Conservation (phyloP, 2,113 vertebrate species). For the Eclectus roratus region DNA sequence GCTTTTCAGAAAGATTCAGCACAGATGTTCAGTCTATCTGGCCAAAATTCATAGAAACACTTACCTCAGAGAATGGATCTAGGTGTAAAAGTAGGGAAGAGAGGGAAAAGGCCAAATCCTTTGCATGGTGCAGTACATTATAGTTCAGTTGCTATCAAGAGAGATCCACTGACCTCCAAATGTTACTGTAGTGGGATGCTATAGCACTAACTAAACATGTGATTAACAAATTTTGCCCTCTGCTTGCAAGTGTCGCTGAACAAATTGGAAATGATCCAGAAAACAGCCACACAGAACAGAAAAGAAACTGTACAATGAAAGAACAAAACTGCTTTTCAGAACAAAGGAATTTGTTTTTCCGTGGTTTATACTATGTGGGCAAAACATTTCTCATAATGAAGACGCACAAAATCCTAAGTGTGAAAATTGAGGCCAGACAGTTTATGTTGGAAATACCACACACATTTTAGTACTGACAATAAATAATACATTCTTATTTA, state of each 20-base stretch:
- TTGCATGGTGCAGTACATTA: not conserved
- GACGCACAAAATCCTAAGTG: not conserved
- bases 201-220: not conserved
- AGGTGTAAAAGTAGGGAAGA: not conserved
- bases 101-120: not conserved
- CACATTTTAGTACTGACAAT: not conserved
- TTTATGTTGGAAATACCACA: not conserved
- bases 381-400: not conserved
- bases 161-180: not conserved
- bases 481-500: not conserved
- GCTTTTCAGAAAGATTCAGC: not conserved
- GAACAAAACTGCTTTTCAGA: not conserved
- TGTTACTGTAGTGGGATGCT: not conserved
- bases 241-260: not conserved
- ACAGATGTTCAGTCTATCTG: not conserved
- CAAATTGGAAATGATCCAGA: not conserved
- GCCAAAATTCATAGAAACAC: not conserved
- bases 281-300: not conserved
- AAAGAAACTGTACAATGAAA: not conserved
- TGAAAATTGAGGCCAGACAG: not conserved
- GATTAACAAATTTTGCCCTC: not conserved
- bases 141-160: not conserved
- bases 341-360: not conserved
- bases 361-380: accelerated
- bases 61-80: not conserved